Evolutionary conservation across 2,113 vertebrate species (phyloP), one percentile per base, ranked within the genome.

Genomic region (Chelonoidis abingdonii): DNA sequence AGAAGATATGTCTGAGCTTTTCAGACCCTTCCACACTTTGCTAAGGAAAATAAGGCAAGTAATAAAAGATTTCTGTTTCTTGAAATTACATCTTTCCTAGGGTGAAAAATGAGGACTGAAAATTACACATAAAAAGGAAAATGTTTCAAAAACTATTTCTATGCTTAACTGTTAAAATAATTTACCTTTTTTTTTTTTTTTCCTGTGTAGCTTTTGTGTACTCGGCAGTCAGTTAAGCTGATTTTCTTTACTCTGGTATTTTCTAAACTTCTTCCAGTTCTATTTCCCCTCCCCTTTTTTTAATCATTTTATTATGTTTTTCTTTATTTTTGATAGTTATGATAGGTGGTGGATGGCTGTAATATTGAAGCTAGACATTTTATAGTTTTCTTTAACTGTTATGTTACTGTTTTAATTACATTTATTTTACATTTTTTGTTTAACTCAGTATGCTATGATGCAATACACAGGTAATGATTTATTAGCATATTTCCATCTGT

Each of bases 1-100:
- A 78, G 99, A 99, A 95, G 99, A 99, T 97, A 99, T 99, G 98
- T 99, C 99, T 6, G 99, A 99, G 97, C 99, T 99, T 91, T 99
- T 99, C 98, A 98, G 99, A 85, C 99, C 99, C 89, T 99, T 99
- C 98, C 99, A 99, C 95, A 99, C 99, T 38, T 97, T 99, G 96
- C 97, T 99, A 72, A 99, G 99, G 98, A 99, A 99, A 98, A 99
- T 99, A 97, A 99, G 99, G 99, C 99, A 98, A 97, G 98, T 97
- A 76, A 59, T 90, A 80, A 92, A 89, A 38, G 29, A 22, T 52
- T 53, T 72, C 50, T 80, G 78, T 81, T 87, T 78, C 85, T 54
- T 96, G n/a, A 83, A 94, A 75, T 17, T 89, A 35, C 49, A 88
- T 75, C 65, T 94, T 24, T 89, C 91, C 29, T 86, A 47, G 57